Conservation (phyloP, 2,113 vertebrate genomes). For the Oophaga pumilio region DNA sequence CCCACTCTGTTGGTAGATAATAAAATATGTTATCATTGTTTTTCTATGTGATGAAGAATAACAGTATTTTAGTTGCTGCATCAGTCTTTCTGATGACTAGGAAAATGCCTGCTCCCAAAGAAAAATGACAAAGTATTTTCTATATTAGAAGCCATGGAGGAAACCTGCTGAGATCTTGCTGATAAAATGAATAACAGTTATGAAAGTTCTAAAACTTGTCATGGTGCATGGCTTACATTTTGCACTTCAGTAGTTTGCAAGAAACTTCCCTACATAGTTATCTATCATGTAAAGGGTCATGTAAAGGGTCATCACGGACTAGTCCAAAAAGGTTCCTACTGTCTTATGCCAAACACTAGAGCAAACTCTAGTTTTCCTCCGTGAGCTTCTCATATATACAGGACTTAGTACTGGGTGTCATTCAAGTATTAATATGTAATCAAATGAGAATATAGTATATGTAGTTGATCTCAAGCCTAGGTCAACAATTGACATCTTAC, state of each 20-base stretch:
- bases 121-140: background rate
- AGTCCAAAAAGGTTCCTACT: too few relatives aligned
- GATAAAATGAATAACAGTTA: background rate
- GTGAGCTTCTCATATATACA: too few relatives aligned
- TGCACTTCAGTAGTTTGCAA: background rate
- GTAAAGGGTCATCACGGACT: too few relatives aligned
- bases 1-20: background rate
- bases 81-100: constrained; percentile 12
- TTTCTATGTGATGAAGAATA: background rate
- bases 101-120: background rate
- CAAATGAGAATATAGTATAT: too few relatives aligned
- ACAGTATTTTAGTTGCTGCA: background rate
- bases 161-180: background rate
- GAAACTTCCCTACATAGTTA: background rate
- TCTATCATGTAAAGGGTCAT: background rate
- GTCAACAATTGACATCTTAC: too few relatives aligned
- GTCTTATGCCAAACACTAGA: too few relatives aligned
- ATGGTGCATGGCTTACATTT: background rate
- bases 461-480: too few relatives aligned
- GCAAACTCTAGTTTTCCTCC: too few relatives aligned
- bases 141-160: background rate
- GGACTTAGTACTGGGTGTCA: too few relatives aligned
- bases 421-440: too few relatives aligned
- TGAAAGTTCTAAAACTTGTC: background rate
- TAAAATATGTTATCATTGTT: background rate